Evolutionary conservation across 1,140 invertebrate species (phyloP).

Genomic region (Drosophila parabipectinata): DNA sequence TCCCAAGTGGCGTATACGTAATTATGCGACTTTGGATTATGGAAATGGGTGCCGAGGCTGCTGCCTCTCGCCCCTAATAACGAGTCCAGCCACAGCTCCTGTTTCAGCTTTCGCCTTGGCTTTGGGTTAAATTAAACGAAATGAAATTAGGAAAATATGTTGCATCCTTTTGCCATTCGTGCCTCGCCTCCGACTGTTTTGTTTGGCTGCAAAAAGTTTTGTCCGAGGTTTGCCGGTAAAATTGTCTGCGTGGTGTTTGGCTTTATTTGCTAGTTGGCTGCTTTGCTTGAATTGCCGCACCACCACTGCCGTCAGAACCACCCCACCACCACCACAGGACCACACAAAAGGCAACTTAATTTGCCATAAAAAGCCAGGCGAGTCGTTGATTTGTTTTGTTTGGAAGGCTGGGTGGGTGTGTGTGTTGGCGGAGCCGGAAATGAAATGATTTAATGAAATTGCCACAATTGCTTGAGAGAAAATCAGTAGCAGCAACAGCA

Average conservation of each 20-base stretch:
- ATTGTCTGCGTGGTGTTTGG: constrained; percentile 58
- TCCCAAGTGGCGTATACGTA: constrained; percentile 72
- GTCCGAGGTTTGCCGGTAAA: constrained; percentile 37
- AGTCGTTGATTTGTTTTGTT: constrained; percentile 72
- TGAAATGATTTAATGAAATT: constrained; percentile 82
- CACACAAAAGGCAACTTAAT: constrained; percentile 62
- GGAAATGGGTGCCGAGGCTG: constrained; percentile 46
- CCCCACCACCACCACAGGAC: not conserved
- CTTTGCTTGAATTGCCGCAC: constrained; percentile 21
- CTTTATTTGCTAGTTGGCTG: constrained; percentile 58
- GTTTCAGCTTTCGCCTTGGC: constrained; percentile 2
- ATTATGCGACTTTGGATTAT: constrained; percentile 68
- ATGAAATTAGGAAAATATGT: constrained; percentile 80
- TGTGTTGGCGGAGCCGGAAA: constrained; percentile 57
- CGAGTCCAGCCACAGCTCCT: not conserved
- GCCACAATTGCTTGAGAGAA: constrained; percentile 59
- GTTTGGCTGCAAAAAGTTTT: constrained; percentile 48
- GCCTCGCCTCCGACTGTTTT: constrained; percentile 22
- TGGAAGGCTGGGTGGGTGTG: constrained; percentile 13
- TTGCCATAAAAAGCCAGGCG: constrained; percentile 69
- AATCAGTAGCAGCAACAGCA: constrained; percentile 43
- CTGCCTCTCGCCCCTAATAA: constrained; percentile 1
- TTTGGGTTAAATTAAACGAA: constrained; percentile 55
- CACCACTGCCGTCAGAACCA: not conserved
- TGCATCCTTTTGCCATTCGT: constrained; percentile 52